Percentiles rank a stretch among this genome's conserved stretches.
Evolutionary conservation across 92 coral and sea anemone species (phyloP).

Genomic region (Zoanthus solanderi): DNA sequence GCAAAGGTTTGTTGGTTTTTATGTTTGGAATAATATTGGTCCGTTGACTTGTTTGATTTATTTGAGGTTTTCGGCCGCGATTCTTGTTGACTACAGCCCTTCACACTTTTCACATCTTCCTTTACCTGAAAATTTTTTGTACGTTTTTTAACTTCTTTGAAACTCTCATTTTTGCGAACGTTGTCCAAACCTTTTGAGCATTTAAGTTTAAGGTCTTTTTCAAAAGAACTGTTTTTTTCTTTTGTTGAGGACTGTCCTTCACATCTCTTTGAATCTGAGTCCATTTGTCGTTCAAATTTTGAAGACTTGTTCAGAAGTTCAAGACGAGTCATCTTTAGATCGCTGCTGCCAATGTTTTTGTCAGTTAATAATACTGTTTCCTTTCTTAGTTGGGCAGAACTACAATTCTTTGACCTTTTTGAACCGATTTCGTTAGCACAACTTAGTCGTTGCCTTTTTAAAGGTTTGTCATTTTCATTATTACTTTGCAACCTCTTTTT

Average conservation of each 20-base stretch:
- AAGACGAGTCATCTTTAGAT: not conserved
- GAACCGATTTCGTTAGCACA: not conserved
- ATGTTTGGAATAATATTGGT: not conserved
- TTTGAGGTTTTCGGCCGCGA: not conserved
- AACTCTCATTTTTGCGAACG: not conserved
- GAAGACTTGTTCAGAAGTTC: not conserved
- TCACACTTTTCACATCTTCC: not conserved
- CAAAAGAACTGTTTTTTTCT: not conserved
- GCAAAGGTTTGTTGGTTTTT: not conserved
- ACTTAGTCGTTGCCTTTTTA: slow-evolving; percentile 24
- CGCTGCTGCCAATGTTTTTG: not conserved
- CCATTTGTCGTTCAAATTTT: not conserved
- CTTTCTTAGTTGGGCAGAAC: not conserved
- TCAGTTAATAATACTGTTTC: not conserved
- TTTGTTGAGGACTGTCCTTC: not conserved
- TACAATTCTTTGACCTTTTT: not conserved
- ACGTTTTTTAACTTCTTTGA: not conserved
- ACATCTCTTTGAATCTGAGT: not conserved
- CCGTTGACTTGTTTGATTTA: not conserved
- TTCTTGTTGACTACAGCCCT: not conserved
- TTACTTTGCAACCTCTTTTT: not conserved
- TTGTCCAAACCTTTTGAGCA: not conserved
- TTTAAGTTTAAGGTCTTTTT: not conserved
- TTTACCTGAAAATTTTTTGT: not conserved
- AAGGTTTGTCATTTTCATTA: slow-evolving; percentile 4